Evolutionary conservation across 2,113 vertebrate species (phyloP).

Genomic region (Saimiri boliviensis): DNA sequence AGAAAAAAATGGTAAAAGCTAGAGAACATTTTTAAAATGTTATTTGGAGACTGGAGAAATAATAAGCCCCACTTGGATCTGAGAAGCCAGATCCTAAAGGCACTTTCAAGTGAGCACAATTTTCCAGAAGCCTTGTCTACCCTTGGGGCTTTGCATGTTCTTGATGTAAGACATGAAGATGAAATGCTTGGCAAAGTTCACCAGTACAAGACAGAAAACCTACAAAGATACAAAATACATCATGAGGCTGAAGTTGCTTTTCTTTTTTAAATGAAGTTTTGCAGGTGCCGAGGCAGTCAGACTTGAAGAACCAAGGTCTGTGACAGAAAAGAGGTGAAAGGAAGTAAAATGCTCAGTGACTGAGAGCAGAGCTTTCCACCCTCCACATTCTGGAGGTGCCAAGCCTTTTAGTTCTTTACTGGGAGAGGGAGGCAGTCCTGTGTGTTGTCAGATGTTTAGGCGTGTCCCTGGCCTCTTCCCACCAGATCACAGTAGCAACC

Average conservation of each 20-base stretch:
- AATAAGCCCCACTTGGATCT: neutral
- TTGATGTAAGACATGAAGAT: slow-evolving; percentile 15
- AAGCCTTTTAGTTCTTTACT: neutral
- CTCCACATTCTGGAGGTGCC: neutral
- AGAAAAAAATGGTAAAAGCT: neutral
- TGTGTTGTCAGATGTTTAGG: neutral
- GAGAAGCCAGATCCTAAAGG: neutral
- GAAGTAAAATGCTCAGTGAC: neutral
- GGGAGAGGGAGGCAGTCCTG: neutral
- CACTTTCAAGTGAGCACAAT: neutral
- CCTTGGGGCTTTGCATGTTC: slow-evolving; percentile 22
- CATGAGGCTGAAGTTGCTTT: neutral
- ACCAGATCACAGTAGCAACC: neutral
- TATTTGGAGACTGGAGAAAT: neutral
- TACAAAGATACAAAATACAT: slow-evolving; percentile 41
- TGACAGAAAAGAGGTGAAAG: neutral
- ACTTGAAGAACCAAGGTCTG: neutral
- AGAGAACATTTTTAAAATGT: neutral
- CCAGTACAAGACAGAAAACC: slow-evolving; percentile 29
- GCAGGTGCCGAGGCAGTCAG: neutral
- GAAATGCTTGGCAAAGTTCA: slow-evolving; percentile 34
- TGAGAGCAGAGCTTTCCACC: neutral
- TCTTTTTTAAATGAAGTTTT: neutral
- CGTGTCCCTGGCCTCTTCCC: neutral
- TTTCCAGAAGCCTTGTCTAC: slow-evolving; percentile 9